These are phyloP conservation scores for Stenodera caucasica DNA, from an alignment of 2,888 invertebrate species.

Conservation along the genomic window DNA sequence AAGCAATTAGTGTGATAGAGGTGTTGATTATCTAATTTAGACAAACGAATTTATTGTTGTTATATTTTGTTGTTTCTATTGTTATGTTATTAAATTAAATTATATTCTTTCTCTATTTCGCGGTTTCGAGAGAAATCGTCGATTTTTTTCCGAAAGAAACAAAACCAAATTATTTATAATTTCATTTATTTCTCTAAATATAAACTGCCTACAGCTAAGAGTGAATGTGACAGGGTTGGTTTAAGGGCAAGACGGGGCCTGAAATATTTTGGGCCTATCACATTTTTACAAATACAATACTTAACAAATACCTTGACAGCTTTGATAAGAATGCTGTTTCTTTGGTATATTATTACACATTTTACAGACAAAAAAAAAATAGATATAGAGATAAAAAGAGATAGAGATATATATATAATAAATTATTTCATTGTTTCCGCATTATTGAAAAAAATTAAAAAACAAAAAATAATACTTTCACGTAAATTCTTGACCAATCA, in stretches of 20 bases:
- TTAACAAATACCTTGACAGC: slow-evolving; percentile 51
- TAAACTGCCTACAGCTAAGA: slow-evolving; percentile 57
- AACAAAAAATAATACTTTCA: slow-evolving; percentile 40
- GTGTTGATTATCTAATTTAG: slow-evolving; percentile 10
- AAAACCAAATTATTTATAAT: slow-evolving; percentile 17
- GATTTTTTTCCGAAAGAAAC: background rate
- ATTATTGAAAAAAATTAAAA: slow-evolving; percentile 13
- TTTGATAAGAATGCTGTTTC: slow-evolving; percentile 54
- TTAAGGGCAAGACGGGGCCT: slow-evolving; percentile 54
- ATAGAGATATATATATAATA: slow-evolving; percentile 40
- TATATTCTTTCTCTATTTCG: too few species aligned
- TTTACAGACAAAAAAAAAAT: slow-evolving; percentile 39
- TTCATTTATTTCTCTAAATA: slow-evolving; percentile 57
- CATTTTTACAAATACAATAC: slow-evolving; percentile 52
- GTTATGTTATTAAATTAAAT: too few species aligned
- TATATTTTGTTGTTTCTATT: slow-evolving; percentile 27
- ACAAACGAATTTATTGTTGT: slow-evolving; percentile 22
- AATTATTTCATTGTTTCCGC: slow-evolving; percentile 36
- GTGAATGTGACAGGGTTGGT: slow-evolving; percentile 57
- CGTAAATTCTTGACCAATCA: slow-evolving; percentile 31
- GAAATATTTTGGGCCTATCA: slow-evolving; percentile 56
- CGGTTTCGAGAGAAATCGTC: background rate
- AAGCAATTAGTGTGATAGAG: background rate
- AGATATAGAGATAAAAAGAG: background rate
- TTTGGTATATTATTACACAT: slow-evolving; percentile 59